Percentiles rank a stretch among this genome's conserved stretches.
These are phyloP conservation scores for Margaritifera margaritifera DNA, from an alignment of 2,888 invertebrate species.

Conservation along the genomic window DNA sequence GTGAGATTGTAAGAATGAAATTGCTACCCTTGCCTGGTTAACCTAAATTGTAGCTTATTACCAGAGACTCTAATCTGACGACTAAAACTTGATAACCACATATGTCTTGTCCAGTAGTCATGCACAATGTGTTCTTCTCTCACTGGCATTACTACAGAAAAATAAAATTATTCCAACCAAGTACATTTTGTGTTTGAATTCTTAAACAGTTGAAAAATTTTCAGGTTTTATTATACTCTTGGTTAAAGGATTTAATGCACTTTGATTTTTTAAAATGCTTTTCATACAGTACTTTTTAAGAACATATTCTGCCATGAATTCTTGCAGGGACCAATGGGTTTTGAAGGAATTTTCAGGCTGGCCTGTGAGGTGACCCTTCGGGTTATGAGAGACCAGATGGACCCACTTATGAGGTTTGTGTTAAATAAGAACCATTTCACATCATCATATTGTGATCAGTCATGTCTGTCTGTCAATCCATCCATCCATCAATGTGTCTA, in stretches of 20 bases:
- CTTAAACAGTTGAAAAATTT: background rate
- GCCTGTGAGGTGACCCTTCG: conserved; percentile 92
- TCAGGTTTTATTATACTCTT: background rate
- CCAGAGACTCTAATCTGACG: no score
- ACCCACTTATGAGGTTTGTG: conserved; percentile 82
- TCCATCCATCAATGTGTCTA: no score
- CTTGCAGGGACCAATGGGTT: conserved; percentile 82
- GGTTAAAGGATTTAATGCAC: background rate
- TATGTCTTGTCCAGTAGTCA: no score
- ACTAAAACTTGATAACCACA: no score
- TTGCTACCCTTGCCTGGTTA: no score
- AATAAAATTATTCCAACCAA: background rate
- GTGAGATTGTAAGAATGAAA: no score
- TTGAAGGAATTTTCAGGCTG: conserved; percentile 91
- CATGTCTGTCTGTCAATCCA: no score
- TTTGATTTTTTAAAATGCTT: background rate
- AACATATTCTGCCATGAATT: background rate
- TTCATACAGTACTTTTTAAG: background rate
- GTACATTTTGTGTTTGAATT: background rate
- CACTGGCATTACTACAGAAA: background rate
- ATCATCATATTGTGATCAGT: no score
- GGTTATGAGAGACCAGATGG: conserved; percentile 87
- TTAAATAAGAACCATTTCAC: background rate
- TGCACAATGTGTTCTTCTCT: no score
- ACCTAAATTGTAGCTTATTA: no score